phyloP scores from a whole-genome alignment of 2,797 vertebrate genomes.

The Furcifer pardalis region DNA sequence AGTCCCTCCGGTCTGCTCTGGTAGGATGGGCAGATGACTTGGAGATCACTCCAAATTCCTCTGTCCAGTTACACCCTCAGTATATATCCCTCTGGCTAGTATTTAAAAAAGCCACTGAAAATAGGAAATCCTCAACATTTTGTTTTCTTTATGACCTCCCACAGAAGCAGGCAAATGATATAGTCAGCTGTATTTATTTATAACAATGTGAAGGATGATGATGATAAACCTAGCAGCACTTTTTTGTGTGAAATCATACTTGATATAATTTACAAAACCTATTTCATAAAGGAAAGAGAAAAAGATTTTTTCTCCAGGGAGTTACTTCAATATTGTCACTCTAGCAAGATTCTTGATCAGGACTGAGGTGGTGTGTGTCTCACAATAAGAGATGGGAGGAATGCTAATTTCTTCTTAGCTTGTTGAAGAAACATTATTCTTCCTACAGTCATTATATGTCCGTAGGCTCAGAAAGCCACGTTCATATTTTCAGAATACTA shows the following conservation, averaged over 20 bases:
- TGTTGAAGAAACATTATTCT: background rate
- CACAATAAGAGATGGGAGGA: background rate
- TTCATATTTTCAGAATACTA: background rate
- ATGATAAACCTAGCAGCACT: background rate
- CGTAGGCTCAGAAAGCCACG: background rate
- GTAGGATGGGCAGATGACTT: no score
- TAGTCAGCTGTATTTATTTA: conserved; percentile 13
- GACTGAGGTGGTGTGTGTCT: conserved; percentile 13
- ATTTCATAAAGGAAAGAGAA: conserved; percentile 19
- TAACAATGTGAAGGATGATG: background rate
- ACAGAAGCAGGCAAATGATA: background rate
- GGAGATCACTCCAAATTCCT: no score
- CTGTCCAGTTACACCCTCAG: no score
- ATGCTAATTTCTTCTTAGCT: conserved; percentile 8
- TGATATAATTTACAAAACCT: conserved; percentile 4
- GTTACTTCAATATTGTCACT: background rate
- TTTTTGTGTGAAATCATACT: conserved; percentile 12
- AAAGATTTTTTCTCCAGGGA: background rate
- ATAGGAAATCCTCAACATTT: background rate
- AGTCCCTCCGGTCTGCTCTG: no score
- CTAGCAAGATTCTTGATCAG: conserved; percentile 9
- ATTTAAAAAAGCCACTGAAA: conserved; percentile 15
- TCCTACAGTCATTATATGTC: fast-evolving
- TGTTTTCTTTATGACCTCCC: conserved; percentile 23
- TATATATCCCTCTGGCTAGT: background rate